Conservation (phyloP, 2,113 vertebrate genomes). For the Rhipidura dahli region DNA sequence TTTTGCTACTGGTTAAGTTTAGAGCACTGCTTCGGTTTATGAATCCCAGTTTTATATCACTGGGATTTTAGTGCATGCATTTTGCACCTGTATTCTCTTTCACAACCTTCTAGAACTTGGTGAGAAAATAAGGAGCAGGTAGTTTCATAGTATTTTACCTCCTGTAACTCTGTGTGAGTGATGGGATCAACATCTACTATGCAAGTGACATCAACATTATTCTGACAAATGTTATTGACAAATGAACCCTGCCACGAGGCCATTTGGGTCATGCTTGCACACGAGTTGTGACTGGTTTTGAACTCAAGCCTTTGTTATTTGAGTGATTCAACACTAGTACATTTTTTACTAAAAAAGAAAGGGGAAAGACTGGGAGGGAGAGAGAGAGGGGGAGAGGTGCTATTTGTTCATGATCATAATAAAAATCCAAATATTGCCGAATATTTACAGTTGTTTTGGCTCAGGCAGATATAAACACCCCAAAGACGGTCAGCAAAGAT, state of each 20-base stretch:
- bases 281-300: not conserved
- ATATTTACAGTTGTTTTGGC: not conserved
- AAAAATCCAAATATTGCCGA: not conserved
- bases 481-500: not conserved
- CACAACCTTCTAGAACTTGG: not conserved
- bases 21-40: not conserved
- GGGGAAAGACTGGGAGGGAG: accelerated
- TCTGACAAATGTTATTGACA: not conserved
- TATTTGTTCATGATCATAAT: not conserved
- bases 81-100: not conserved
- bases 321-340: not conserved
- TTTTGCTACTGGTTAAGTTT: not conserved
- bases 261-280: not conserved
- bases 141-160: not conserved
- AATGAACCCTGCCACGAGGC: not conserved
- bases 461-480: slow-evolving; percentile 5
- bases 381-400: not conserved
- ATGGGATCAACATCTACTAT: not conserved
- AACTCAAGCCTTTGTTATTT: not conserved
- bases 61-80: not conserved
- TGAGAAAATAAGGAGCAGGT: not conserved
- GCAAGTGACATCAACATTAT: not conserved
- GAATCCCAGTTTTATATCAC: not conserved
- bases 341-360: not conserved
- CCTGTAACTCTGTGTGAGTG: not conserved